Conservation (phyloP, 2,888 invertebrate species). For the Drosophila kambysellisi region DNA sequence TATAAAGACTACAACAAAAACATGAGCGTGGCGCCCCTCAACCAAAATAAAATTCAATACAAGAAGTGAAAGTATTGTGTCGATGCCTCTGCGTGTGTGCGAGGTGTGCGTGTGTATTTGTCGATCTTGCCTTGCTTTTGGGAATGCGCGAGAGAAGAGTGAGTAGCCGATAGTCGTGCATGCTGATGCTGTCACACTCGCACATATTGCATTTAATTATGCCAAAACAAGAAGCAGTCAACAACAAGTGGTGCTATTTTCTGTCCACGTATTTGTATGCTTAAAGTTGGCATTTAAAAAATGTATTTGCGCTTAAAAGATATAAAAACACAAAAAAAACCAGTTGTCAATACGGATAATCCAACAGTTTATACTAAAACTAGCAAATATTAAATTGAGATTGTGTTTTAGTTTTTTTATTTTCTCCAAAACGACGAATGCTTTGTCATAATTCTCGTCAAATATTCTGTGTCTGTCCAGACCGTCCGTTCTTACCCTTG, state of each 20-base stretch:
- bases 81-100: slow-evolving; percentile 8
- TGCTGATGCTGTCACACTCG: slow-evolving; percentile 65
- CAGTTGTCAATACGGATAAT: neutral
- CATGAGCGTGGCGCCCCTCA: slow-evolving; percentile 60
- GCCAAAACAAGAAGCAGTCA: slow-evolving; percentile 56
- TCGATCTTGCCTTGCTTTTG: slow-evolving; percentile 72
- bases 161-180: slow-evolving; percentile 46
- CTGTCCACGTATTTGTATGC: slow-evolving; percentile 24
- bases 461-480: slow-evolving; percentile 26
- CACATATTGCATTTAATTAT: slow-evolving; percentile 75
- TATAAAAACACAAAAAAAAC: neutral
- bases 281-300: slow-evolving; percentile 59
- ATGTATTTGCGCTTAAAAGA: slow-evolving; percentile 33
- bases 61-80: slow-evolving; percentile 79
- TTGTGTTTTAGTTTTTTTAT: neutral
- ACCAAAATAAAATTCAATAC: slow-evolving; percentile 71
- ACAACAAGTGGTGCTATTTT: slow-evolving; percentile 74
- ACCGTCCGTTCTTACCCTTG: slow-evolving; percentile 14
- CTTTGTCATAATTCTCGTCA: slow-evolving; percentile 8
- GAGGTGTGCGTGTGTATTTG: slow-evolving; percentile 30
- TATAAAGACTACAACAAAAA: slow-evolving; percentile 54
- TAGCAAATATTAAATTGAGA: slow-evolving; percentile 6
- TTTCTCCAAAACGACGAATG: slow-evolving; percentile 5
- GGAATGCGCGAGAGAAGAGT: slow-evolving; percentile 47
- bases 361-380: neutral